These are phyloP conservation scores for Sparidentex hasta DNA, from an alignment of 2,797 vertebrate species.

Conservation along the genomic window DNA sequence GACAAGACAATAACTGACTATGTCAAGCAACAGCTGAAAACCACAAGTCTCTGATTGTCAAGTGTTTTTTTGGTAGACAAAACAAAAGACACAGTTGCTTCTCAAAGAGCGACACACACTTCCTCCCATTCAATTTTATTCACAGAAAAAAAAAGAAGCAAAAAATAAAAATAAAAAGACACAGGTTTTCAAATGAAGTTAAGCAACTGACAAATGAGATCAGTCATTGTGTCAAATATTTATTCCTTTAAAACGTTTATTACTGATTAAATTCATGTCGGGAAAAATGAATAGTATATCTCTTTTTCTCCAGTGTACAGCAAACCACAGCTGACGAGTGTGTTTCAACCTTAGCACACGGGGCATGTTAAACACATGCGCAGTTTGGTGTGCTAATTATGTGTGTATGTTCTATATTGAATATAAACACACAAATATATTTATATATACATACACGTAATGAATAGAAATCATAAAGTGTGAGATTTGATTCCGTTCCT, in stretches of 20 bases:
- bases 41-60: background rate
- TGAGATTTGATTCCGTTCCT: slow-evolving; percentile 66
- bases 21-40: too few relatives aligned
- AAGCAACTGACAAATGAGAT: slow-evolving; percentile 67
- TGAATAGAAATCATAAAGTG: slow-evolving; percentile 74
- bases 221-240: slow-evolving; percentile 82
- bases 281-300: slow-evolving; percentile 85
- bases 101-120: slow-evolving; percentile 41
- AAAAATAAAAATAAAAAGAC: slow-evolving; percentile 44
- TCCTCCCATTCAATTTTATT: slow-evolving; percentile 66
- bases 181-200: slow-evolving; percentile 55
- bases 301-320: slow-evolving; percentile 89
- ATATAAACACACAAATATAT: slow-evolving; percentile 87
- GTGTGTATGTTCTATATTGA: slow-evolving; percentile 82
- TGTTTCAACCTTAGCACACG: slow-evolving; percentile 78
- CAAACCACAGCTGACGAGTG: slow-evolving; percentile 85
- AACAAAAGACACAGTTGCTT: background rate
- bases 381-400: slow-evolving; percentile 70
- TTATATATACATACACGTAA: slow-evolving; percentile 82
- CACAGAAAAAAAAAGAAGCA: slow-evolving; percentile 50
- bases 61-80: background rate
- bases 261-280: slow-evolving; percentile 85
- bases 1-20: background rate
- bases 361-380: slow-evolving; percentile 70
- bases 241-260: slow-evolving; percentile 88